Percentiles rank a stretch among this genome's conserved stretches.
Evolutionary conservation across 2,888 invertebrate genomes (phyloP).

Genomic region (Arge pagana): DNA sequence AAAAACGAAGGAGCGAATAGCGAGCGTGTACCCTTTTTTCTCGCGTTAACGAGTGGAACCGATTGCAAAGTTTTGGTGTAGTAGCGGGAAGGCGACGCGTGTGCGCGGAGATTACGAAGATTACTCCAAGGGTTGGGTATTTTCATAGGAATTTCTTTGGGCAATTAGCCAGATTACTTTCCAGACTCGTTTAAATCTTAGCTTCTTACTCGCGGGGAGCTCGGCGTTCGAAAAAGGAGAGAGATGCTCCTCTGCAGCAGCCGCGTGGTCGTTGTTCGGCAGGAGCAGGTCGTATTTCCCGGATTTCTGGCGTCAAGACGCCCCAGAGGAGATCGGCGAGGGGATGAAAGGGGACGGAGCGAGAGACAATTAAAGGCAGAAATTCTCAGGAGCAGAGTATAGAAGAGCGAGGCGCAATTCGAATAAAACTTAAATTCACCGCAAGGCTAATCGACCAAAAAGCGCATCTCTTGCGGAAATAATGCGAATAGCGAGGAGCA

Average conservation of each 20-base stretch:
- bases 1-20: too few relatives aligned
- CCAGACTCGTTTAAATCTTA: slow-evolving; percentile 53
- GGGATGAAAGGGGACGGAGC: background rate
- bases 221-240: background rate
- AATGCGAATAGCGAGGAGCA: slow-evolving; percentile 6
- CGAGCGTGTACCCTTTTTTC: too few relatives aligned
- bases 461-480: slow-evolving; percentile 48
- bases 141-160: slow-evolving; percentile 54
- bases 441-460: slow-evolving; percentile 52
- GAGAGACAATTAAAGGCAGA: slow-evolving; percentile 50
- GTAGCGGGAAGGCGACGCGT: too few relatives aligned
- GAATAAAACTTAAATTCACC: slow-evolving; percentile 46
- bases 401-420: slow-evolving; percentile 34
- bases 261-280: too few relatives aligned
- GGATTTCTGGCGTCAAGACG: background rate
- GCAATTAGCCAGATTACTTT: slow-evolving; percentile 58
- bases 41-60: too few relatives aligned
- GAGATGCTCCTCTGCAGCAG: background rate
- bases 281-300: background rate
- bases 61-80: too few relatives aligned
- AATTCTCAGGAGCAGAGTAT: slow-evolving; percentile 40
- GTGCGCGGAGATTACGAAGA: too few relatives aligned
- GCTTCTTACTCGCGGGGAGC: slow-evolving; percentile 1
- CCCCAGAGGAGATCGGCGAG: background rate
- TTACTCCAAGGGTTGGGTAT: too few relatives aligned